Evolutionary conservation across 2,888 invertebrate genomes (phyloP).

Genomic region (Eumerus sabulonum): DNA sequence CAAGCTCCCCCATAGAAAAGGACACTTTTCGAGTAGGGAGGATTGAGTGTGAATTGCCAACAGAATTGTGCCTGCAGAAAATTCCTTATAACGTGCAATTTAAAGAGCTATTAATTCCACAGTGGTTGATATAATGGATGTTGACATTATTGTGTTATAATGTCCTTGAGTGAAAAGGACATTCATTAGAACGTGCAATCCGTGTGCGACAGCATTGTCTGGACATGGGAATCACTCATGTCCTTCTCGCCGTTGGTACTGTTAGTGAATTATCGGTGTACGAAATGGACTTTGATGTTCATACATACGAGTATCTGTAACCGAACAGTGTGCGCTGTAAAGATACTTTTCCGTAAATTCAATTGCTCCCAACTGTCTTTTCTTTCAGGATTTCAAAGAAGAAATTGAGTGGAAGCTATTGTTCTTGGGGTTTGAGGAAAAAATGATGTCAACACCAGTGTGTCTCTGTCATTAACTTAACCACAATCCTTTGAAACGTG

Average conservation of each 20-base stretch:
- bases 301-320: too few species aligned
- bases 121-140: slow-evolving; percentile 66
- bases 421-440: not conserved
- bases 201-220: slow-evolving; percentile 17
- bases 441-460: not conserved
- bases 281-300: too few species aligned
- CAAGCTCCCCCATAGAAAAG: too few species aligned
- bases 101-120: slow-evolving; percentile 67
- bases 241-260: not conserved
- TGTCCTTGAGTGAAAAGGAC: slow-evolving; percentile 65
- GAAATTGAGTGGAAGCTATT: not conserved
- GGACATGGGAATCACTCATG: slow-evolving; percentile 28
- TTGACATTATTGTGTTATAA: slow-evolving; percentile 67
- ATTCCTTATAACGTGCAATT: slow-evolving; percentile 65
- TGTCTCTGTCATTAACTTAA: too few species aligned
- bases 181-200: slow-evolving; percentile 61
- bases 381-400: not conserved
- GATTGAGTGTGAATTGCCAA: slow-evolving; percentile 54
- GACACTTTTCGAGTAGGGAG: too few species aligned
- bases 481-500: too few species aligned
- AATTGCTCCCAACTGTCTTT: too few species aligned
- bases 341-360: too few species aligned
- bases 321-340: too few species aligned
- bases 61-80: slow-evolving; percentile 62
- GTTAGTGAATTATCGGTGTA: too few species aligned